Base-by-base conservation (phyloP, 1,140 invertebrate species). In the Drosophila setifemur region DNA sequence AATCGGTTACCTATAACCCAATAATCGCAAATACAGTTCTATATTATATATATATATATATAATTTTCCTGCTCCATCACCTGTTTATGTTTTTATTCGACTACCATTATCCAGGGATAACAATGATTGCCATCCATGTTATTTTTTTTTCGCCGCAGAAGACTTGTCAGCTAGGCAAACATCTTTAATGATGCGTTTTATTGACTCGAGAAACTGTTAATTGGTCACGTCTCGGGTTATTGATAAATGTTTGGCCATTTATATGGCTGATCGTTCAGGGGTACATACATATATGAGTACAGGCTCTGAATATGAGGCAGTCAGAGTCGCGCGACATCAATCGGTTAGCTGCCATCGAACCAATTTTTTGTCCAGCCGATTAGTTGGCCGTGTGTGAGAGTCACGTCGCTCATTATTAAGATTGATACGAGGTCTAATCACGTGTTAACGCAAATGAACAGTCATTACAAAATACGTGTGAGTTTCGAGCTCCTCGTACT, bases 391-490 rank as follows among this genome's bases (percentile, higher is more conserved):
- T 76, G 73, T 33, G 35, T n/a, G 4, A 48, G 68, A 69, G 77
- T 77, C 78, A 82, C 79, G 74, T 83, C 70, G 73, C 70, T 78
- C 78, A 72, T 85, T 86, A 86, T 73, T 43, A 79, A 85, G 81
- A 86, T 85, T 73, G 67, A 85, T 85, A 61, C 63, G 72, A 57
- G 67, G 61, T 68, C 75, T 81, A 86, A 86, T 86, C 76, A 86
- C 69, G 81, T 86, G 81, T 76, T 78, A 83, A 77, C 79, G 73
- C 75, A 85, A 85, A 83, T 74, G 79, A 83, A 78, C 73, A 74
- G 70, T 81, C 79, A 86, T 85, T 85, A 85, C 72, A 39, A n/a
- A 21, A 33, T 55, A 73, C 64, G 21, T 48, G 31, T 25, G 31
- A 23, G 40, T 11, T 40, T 35, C 21, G 26, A 42, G 29, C 16